Evolutionary conservation across 2,888 invertebrate species (phyloP), one percentile per base, ranked within the genome.

Genomic region (Caenorhabditis sp.): DNA sequence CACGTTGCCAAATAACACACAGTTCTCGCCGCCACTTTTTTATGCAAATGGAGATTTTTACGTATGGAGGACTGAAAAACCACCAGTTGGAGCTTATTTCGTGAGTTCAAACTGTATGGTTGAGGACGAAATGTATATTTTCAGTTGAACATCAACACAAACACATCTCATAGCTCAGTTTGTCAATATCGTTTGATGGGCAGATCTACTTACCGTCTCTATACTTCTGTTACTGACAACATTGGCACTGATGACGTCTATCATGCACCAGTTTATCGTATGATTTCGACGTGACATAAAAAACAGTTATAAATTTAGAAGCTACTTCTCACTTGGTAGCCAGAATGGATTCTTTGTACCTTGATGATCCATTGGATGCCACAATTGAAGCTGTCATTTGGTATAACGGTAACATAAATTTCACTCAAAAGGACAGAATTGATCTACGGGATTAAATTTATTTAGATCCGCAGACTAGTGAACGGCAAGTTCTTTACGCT

Each of bases 181-280:
- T 86, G 86, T 61, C 80, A 78, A 15, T 86, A 83, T 46, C 81
- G 86, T 13, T 66, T 86, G 15, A 65, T 58, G 24, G 83, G 77
- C 52, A 48, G 74, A 46, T 76, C 80, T 9, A 76, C 55, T 17
- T 82, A 83, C 55, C 65, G 78, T 27, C 50, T 83, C 7, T 85
- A 83, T 58, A 73, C 77, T 45, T 83, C 80, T 7, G 66, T 83
- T 7, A 68, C 84, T 6, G 59, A 70, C 41, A 56, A 56, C 26
- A 52, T 86, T 20, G n/a, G 26, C 8, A 70, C 77, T 2, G 86
- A 86, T 65, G 53, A 62, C 53, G 62, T 52, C 22, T 71, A 66
- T 53, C 71, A 68, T 26, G 70, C 82, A n/a, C 85, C 85, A 8
- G 65, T 81, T 24, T 75, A 66, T 32, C 65, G 79, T 74, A n/a